Evolutionary conservation across 2,113 vertebrate species (phyloP).

Genomic region (Oryzias melastigma): DNA sequence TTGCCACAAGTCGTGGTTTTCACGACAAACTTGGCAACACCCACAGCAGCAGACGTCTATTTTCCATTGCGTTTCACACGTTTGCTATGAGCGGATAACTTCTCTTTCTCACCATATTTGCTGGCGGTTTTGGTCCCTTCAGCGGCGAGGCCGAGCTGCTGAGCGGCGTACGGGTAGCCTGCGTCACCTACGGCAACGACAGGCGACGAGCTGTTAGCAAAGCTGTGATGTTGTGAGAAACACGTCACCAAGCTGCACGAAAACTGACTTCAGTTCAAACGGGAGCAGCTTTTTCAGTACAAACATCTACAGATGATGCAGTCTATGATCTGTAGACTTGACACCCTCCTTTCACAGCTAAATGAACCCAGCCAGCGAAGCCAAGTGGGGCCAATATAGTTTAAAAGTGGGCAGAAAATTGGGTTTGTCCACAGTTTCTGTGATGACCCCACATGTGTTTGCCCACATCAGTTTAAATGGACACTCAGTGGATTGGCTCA

Average conservation of each 20-base stretch:
- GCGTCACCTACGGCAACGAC: constrained; percentile 56
- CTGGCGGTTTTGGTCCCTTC: constrained; percentile 63
- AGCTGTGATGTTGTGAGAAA: neutral
- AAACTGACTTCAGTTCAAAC: no score
- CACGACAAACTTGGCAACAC: neutral
- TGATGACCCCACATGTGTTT: no score
- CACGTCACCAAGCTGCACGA: no score
- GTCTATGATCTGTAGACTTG: neutral
- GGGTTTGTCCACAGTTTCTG: no score
- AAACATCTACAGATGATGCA: neutral
- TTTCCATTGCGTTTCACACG: constrained; percentile 12
- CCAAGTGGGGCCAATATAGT: no score
- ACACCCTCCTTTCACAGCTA: neutral
- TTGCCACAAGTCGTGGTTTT: neutral
- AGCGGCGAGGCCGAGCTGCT: constrained; percentile 63
- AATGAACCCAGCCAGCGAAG: neutral
- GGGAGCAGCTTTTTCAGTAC: no score
- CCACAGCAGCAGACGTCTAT: neutral
- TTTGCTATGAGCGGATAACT: neutral
- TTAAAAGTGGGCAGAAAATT: no score
- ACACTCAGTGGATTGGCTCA: no score
- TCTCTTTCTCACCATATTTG: constrained; percentile 68
- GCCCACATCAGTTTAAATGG: no score
- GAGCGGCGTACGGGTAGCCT: constrained; percentile 66
- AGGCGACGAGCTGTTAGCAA: neutral